Percentiles rank a stretch among this genome's conserved stretches.
Evolutionary conservation across 2,797 vertebrate genomes (phyloP).

Genomic region (Myripristis murdjan): DNA sequence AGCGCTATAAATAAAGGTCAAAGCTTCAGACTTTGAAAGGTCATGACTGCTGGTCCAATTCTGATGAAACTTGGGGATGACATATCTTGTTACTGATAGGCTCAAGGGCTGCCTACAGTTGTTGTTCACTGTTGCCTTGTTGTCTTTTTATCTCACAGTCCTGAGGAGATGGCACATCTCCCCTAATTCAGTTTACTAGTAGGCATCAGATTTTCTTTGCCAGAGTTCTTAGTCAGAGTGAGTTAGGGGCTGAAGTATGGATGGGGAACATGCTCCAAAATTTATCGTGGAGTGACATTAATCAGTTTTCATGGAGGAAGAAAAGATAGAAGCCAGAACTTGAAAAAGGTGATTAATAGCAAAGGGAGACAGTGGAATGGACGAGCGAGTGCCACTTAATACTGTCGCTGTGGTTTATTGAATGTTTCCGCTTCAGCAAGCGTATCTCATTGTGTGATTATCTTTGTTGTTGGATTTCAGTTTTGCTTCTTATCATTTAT

Average conservation of each 20-base stretch:
- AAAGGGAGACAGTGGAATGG: not conserved
- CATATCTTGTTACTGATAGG: slow-evolving; percentile 31
- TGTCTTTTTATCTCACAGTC: slow-evolving; percentile 10
- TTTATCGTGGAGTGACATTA: too few species aligned
- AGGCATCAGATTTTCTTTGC: not conserved
- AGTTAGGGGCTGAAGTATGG: not conserved
- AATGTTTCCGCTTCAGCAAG: not conserved
- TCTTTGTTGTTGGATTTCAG: too few species aligned
- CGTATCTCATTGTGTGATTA: not conserved
- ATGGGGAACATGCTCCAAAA: not conserved
- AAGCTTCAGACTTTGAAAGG: too few species aligned
- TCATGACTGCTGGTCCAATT: slow-evolving; percentile 12
- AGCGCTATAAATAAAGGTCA: too few species aligned
- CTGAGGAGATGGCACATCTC: not conserved
- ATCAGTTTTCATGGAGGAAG: too few species aligned
- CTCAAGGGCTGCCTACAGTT: too few species aligned
- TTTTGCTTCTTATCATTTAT: not conserved
- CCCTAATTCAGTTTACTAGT: too few species aligned
- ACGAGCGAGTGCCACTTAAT: not conserved
- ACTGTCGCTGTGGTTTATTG: not conserved
- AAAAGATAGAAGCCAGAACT: too few species aligned
- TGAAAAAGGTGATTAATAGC: not conserved
- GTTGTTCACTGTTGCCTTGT: too few species aligned
- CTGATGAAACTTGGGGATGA: slow-evolving; percentile 31
- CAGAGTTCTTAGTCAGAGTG: not conserved